Percentiles rank a stretch among this genome's conserved stretches.
Evolutionary conservation across 2,113 vertebrate genomes (phyloP).

Genomic region (Ascaphus truei): DNA sequence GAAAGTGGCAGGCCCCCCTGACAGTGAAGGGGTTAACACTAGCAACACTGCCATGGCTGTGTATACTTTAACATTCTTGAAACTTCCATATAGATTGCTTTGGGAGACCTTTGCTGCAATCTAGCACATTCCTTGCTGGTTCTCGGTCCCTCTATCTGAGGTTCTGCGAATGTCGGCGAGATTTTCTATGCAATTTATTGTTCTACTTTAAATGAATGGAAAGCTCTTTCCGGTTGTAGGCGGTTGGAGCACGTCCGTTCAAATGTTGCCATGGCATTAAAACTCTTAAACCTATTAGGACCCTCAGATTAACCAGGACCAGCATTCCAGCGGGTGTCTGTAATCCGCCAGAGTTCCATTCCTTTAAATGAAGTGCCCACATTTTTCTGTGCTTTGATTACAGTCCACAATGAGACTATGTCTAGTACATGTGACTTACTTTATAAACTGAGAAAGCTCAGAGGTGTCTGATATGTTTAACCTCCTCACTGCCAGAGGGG

Average conservation of each 20-base stretch:
- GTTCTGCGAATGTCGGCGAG: no score
- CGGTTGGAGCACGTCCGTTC: neutral
- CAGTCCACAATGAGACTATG: neutral
- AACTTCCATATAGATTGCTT: neutral
- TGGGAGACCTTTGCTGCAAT: no score
- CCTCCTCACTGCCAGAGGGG: neutral
- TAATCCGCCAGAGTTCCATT: no score
- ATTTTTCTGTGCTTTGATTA: slow-evolving; percentile 23
- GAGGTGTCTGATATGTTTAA: neutral
- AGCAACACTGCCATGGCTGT: no score
- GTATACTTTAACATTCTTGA: neutral
- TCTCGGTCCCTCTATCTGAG: neutral
- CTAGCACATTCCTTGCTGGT: neutral
- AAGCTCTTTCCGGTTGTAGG: neutral
- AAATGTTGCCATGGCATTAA: slow-evolving; percentile 13
- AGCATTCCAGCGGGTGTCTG: no score
- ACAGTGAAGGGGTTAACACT: no score
- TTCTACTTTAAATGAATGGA: neutral
- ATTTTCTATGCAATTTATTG: no score
- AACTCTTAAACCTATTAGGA: slow-evolving; percentile 14
- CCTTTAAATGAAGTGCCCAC: slow-evolving; percentile 1
- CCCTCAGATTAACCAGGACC: slow-evolving; percentile 1
- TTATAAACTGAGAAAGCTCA: neutral
- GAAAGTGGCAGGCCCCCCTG: no score
- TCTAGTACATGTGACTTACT: slow-evolving; percentile 12